Evolutionary conservation across 1,140 invertebrate genomes (phyloP).

Genomic region (Brachionus koreanus): DNA sequence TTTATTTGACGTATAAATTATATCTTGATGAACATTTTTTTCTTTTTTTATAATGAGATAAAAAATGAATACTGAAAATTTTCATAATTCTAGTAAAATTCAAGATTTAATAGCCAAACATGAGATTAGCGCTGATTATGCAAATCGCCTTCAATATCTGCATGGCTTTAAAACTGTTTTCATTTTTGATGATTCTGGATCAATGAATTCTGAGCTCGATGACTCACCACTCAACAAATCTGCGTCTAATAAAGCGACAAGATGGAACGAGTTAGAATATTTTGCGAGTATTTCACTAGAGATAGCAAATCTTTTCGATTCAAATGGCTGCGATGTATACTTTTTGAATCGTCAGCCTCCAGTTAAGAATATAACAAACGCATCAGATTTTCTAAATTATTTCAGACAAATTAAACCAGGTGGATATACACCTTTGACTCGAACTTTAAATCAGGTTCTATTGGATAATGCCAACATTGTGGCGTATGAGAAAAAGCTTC

Average conservation of each 20-base stretch:
- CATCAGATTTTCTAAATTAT: not conserved
- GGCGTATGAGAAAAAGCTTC: constrained; percentile 25
- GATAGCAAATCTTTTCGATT: constrained; percentile 34
- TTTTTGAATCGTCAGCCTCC: constrained; percentile 30
- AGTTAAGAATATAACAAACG: not conserved
- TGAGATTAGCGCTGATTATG: constrained; percentile 20
- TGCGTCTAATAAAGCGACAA: not conserved
- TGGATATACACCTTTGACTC: constrained; percentile 32
- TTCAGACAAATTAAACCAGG: not conserved
- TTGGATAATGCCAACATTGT: not conserved
- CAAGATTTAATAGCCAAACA: constrained; percentile 26
- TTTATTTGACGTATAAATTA: not conserved
- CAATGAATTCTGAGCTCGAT: constrained; percentile 41
- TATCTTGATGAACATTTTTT: too few species aligned
- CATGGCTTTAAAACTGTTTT: constrained; percentile 35
- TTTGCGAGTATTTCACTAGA: constrained; percentile 26
- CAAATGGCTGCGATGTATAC: constrained; percentile 14
- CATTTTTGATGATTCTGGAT: constrained; percentile 40
- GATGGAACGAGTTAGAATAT: constrained; percentile 34
- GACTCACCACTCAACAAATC: constrained; percentile 36
- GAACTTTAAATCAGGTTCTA: not conserved
- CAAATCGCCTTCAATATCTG: not conserved
- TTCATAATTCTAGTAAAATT: not conserved
- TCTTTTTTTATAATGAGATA: not conserved
- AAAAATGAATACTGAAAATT: not conserved